These are phyloP conservation scores for Diogma glabrata DNA, from an alignment of 2,888 invertebrate species.

Conservation along the genomic window DNA sequence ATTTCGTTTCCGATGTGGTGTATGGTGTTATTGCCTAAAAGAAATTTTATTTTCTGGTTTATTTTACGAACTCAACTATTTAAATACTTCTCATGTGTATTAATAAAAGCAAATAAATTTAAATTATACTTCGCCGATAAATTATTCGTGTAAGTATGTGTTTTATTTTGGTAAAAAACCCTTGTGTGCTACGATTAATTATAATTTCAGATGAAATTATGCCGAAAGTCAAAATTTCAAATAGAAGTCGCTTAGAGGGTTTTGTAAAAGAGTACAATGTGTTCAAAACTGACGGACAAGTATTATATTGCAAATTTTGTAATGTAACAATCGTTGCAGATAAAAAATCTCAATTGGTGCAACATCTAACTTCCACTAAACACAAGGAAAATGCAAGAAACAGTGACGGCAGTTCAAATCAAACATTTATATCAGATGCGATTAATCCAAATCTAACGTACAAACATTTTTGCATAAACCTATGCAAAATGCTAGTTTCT, in stretches of 20 bases:
- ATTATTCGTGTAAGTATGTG: background rate
- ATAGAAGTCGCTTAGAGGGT: background rate
- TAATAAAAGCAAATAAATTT: too few relatives aligned
- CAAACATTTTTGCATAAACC: background rate
- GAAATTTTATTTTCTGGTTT: too few relatives aligned
- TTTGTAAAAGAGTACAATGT: background rate
- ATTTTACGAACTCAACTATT: too few relatives aligned
- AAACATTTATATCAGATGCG: background rate
- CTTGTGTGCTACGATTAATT: too few relatives aligned
- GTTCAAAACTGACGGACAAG: background rate
- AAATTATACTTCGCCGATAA: too few relatives aligned
- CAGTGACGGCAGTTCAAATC: background rate
- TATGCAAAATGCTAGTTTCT: slow-evolving; percentile 1
- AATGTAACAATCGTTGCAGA: background rate
- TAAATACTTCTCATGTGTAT: too few relatives aligned
- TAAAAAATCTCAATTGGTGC: background rate
- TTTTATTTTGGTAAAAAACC: too few relatives aligned
- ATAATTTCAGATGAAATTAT: background rate
- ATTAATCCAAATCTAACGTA: background rate
- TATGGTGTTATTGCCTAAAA: too few relatives aligned
- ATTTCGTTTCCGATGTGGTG: too few relatives aligned
- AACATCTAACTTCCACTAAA: background rate
- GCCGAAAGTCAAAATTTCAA: background rate
- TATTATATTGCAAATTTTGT: background rate
- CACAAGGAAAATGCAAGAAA: background rate